phyloP scores from a whole-genome alignment of 1,140 invertebrate genomes.

The Drosophila rhopaloa region DNA sequence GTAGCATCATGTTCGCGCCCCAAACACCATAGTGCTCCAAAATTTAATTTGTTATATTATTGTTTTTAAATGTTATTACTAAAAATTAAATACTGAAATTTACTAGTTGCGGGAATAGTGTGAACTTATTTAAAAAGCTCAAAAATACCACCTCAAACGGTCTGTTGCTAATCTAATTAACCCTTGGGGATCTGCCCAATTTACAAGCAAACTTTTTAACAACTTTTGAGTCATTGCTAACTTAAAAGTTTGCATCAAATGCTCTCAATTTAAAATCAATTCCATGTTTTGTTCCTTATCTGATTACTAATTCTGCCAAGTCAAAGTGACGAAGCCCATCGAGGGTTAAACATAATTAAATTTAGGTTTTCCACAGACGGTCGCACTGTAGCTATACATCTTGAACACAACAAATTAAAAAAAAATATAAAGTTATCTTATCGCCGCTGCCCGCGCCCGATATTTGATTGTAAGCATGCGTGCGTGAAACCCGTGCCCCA shows the following conservation, averaged over 20 bases:
- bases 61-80: conserved; percentile 13
- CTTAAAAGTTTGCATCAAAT: no score
- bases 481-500: conserved; percentile 30
- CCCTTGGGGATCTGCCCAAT: not conserved
- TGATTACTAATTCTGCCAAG: no score
- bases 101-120: conserved; percentile 26
- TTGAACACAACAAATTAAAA: conserved; percentile 15
- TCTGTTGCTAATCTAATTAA: not conserved
- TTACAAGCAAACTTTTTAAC: no score
- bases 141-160: not conserved
- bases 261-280: not conserved
- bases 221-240: no score
- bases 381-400: conserved; percentile 19
- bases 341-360: not conserved
- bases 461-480: conserved; percentile 34
- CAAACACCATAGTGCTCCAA: conserved; percentile 31
- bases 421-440: conserved; percentile 53
- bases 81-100: conserved; percentile 24
- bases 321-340: not conserved
- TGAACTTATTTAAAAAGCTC: not conserved
- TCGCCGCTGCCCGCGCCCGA: conserved; percentile 32
- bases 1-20: conserved; percentile 61
- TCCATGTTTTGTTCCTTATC: no score
- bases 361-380: not conserved
- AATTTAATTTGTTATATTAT: not conserved